Evolutionary conservation across 2,888 invertebrate genomes (phyloP).

Genomic region (Pseudococcus longispinus): DNA sequence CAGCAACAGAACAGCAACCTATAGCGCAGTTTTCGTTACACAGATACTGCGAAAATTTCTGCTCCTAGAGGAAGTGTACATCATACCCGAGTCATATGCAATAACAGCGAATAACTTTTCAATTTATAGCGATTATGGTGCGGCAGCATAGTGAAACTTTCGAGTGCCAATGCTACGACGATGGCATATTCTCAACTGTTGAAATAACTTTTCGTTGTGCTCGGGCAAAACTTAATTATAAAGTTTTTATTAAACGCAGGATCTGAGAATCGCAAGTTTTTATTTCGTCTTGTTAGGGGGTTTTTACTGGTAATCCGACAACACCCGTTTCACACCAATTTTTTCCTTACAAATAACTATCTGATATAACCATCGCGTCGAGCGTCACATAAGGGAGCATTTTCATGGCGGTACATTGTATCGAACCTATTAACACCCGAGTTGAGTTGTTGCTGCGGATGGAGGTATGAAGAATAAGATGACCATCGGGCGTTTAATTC

Average conservation of each 20-base stretch:
- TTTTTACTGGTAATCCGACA: slow-evolving; percentile 5
- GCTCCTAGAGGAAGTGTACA: not conserved
- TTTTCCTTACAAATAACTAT: slow-evolving; percentile 5
- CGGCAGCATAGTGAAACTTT: slow-evolving; percentile 5
- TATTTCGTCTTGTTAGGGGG: slow-evolving; percentile 8
- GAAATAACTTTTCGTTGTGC: slow-evolving; percentile 27
- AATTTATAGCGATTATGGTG: slow-evolving; percentile 23
- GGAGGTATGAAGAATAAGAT: not conserved
- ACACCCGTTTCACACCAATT: slow-evolving; percentile 21
- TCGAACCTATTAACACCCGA: not conserved
- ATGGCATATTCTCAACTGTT: slow-evolving; percentile 12
- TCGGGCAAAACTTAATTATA: slow-evolving; percentile 35
- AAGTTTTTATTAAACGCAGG: slow-evolving; percentile 35
- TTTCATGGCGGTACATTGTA: not conserved
- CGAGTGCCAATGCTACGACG: slow-evolving; percentile 11
- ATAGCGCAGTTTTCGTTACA: not conserved
- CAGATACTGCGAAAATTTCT: slow-evolving; percentile 2
- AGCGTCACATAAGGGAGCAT: not conserved
- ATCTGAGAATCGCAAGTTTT: slow-evolving; percentile 35
- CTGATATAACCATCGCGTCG: not conserved
- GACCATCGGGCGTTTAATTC: not conserved
- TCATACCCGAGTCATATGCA: slow-evolving; percentile 5
- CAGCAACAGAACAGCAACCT: not conserved
- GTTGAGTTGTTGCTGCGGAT: not conserved
- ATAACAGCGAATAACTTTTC: slow-evolving; percentile 24